These are phyloP conservation scores for Suillia variegata DNA, from an alignment of 2,888 invertebrate genomes.

Conservation along the genomic window DNA sequence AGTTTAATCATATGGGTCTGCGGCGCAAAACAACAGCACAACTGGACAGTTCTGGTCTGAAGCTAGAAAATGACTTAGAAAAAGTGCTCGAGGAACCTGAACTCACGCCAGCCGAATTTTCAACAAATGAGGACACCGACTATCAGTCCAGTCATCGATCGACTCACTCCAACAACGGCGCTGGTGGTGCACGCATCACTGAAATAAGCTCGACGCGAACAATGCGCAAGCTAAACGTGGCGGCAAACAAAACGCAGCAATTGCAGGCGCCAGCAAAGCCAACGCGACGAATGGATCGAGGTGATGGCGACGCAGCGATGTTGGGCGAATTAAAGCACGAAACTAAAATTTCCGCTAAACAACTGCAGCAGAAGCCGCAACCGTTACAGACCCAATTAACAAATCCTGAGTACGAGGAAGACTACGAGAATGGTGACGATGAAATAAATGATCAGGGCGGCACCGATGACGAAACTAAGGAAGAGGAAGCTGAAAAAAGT, in stretches of 20 bases:
- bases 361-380: not conserved
- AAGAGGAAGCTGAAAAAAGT: constrained; percentile 12
- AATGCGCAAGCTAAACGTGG: not conserved
- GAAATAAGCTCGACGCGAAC: not conserved
- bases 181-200: not conserved
- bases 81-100: not conserved
- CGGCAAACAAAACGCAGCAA: not conserved
- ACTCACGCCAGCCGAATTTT: not conserved
- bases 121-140: not conserved
- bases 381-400: not conserved
- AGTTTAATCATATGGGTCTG: constrained; percentile 29
- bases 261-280: not conserved
- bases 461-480: constrained; percentile 20
- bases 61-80: constrained; percentile 19
- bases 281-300: constrained; percentile 31
- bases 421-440: constrained; percentile 23
- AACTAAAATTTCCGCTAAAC: not conserved
- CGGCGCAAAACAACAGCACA: constrained; percentile 25
- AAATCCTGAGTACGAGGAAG: constrained; percentile 30
- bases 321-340: constrained; percentile 12
- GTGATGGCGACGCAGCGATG: constrained; percentile 32
- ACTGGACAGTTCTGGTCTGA: too few relatives aligned
- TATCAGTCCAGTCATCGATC: not conserved
- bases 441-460: constrained; percentile 12
- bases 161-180: not conserved